Base-by-base conservation (phyloP, 2,888 invertebrate genomes). In the Hemithea aestivaria region DNA sequence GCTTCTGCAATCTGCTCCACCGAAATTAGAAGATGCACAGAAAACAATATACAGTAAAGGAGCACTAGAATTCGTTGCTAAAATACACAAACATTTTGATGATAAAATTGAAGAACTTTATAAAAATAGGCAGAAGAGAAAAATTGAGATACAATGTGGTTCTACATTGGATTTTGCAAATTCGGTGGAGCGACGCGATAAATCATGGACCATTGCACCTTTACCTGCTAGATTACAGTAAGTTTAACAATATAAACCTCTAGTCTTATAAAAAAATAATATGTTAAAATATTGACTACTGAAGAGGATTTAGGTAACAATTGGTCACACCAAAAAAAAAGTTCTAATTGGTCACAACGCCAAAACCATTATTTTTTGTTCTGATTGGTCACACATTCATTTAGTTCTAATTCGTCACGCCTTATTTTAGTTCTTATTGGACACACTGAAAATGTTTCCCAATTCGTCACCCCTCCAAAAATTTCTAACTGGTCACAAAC, bases 171-270 rank as follows among this genome's bases (percentile, higher is more conserved):
- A 74, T 45, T 90, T 91, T 52, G 66, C 65, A 39, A 61, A 73
- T 29, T 78, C 87, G n/a, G 31, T 63, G 0, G 83, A 83, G 48
- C 72, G 83, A 46, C 53, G 48, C 22, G 77, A 89, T 51, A 70
- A 64, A 36, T 63, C 80, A 20, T 93, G 92, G 93, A 89, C 73
- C 55, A 87, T 92, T 27, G 78, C 80, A 33, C 85, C 91, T 28
- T 65, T 92, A 48, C 88, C 92, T 31, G 51, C 79, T 49, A 73
- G 89, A 64, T 67, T 90, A 48, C 67, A 82, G 87, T 85, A 70
- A 66, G 79, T 77, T 39, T 37, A 40, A 25, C 20, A 47, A 20
- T 34, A 27, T 27, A 28, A 23, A 10, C 2, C 10, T 10, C 21
- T 20, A 12, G 7, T 2, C n/a, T n/a, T n/a, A n/a, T n/a, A n/a